Percentiles rank a stretch among this genome's conserved stretches.
Conservation (phyloP, 2,113 vertebrate genomes). For the Sylvilagus bachmani region DNA sequence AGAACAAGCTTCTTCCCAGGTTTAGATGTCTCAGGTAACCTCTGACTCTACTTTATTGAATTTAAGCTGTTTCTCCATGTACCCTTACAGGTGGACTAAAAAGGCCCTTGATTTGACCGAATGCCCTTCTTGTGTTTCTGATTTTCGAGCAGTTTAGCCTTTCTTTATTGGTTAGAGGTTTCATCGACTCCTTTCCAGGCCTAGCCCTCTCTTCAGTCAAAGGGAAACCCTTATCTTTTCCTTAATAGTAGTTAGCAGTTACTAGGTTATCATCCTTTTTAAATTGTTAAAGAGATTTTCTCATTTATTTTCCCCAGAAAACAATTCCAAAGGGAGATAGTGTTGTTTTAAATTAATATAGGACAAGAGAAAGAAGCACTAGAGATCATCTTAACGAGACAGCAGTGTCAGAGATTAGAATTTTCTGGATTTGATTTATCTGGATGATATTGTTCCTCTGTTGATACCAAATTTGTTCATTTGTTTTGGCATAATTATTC, state of each 20-base stretch:
- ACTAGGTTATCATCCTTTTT: neutral
- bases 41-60: conserved; percentile 44
- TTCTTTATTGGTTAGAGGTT: conserved; percentile 53
- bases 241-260: conserved; percentile 50
- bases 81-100: conserved; percentile 33
- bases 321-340: neutral
- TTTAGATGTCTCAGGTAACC: conserved; percentile 30
- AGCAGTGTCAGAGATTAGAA: neutral
- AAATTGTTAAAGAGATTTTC: conserved; percentile 30
- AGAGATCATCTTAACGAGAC: conserved; percentile 39
- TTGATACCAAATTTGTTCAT: neutral
- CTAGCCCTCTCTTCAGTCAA: conserved; percentile 7
- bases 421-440: conserved; percentile 56
- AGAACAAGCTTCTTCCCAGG: conserved; percentile 17
- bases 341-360: conserved; percentile 47
- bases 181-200: conserved; percentile 22
- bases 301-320: conserved; percentile 59
- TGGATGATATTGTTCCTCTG: conserved; percentile 7
- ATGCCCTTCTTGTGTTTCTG: conserved; percentile 44
- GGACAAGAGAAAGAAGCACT: neutral
- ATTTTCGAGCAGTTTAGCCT: conserved; percentile 55
- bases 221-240: conserved; percentile 44
- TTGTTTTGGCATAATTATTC: conserved; percentile 42
- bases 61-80: neutral
- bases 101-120: conserved; percentile 61